Evolutionary conservation across 2,888 invertebrate species (phyloP), one percentile per base, ranked within the genome.

Genomic region (Cephus spinipes): DNA sequence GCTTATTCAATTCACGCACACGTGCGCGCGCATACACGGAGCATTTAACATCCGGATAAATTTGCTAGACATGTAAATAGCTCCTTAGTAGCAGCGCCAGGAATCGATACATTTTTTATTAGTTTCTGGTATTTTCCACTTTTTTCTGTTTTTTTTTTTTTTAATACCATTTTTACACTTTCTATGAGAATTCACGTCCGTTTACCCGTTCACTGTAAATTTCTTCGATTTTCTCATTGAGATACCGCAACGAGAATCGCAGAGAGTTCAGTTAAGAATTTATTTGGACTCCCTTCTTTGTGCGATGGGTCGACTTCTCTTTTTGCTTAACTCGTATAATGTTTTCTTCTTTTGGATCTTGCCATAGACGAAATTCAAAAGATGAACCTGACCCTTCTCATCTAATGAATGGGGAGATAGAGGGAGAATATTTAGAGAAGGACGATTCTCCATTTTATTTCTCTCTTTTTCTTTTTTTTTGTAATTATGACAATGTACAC

Each of bases 21-120:
- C 3, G 1, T 30, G n/a, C 12, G 12, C 69, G 9, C 30, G n/a
- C 30, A 69, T 30, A 4, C 30, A 23, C 71, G 32, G 31, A 71
- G 23, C 55, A 23, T 6, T 23, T 23, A 23, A 23, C 55, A 55
- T 23, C 55, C 23, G 23, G 12, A 71, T 33, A 71, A 32, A 71
- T 33, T 71, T 75, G 79, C 75, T 79, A 83, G 84, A 85, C 84
- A 86, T 89, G 89, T 89, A 89, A 78, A 89, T 89, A 89, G 87
- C 83, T 81, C 85, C 80, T 79, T 77, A 76, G 80, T 80, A 84
- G 82, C 84, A 83, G 84, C 86, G 85, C 87, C 85, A 87, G 83
- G 83, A 84, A 85, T 85, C 82, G 77, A 81, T 83, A 79, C 83
- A 77, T 80, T 78, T 79, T 55, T 55, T 0, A 6, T 55, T 23